Evolutionary conservation across 2,113 vertebrate genomes (phyloP).

Genomic region (Xenopus laevis): DNA sequence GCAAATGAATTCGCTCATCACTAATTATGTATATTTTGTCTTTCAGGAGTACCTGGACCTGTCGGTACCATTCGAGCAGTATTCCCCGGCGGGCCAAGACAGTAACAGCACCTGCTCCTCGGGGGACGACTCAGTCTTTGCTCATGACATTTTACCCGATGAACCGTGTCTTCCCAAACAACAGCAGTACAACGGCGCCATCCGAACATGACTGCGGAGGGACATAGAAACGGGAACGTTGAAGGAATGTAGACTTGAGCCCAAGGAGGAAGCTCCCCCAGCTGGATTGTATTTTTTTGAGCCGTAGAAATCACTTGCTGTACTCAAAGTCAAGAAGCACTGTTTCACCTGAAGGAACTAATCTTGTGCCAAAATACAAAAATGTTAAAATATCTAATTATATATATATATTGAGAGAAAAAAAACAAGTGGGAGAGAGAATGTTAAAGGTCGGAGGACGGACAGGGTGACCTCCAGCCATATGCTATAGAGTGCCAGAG

Average conservation of each 20-base stretch:
- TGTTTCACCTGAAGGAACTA: constrained; percentile 64
- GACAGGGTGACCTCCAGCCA: constrained; percentile 30
- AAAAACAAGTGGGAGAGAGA: constrained; percentile 18
- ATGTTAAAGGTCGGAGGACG: constrained; percentile 50
- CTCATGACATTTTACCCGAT: constrained; percentile 85
- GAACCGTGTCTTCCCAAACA: constrained; percentile 83
- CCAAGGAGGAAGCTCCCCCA: constrained; percentile 16
- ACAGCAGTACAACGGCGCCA: constrained; percentile 65
- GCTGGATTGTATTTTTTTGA: constrained; percentile 44
- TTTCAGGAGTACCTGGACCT: constrained; percentile 88
- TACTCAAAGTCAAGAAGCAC: constrained; percentile 62
- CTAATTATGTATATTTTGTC: neutral
- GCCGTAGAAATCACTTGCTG: constrained; percentile 54
- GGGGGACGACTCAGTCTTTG: constrained; percentile 91
- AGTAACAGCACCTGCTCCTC: constrained; percentile 93
- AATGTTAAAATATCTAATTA: constrained; percentile 30
- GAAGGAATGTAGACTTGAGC: constrained; percentile 26
- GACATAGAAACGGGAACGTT: neutral
- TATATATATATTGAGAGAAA: constrained; percentile 28
- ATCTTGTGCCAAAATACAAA: constrained; percentile 55
- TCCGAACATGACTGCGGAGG: constrained; percentile 68
- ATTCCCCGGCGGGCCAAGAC: constrained; percentile 89
- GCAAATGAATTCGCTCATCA: too few species aligned
- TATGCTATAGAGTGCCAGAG: constrained; percentile 45
- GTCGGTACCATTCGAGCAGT: constrained; percentile 92